Conservation (phyloP, 1,140 invertebrate genomes). For the Venturia canescens region DNA sequence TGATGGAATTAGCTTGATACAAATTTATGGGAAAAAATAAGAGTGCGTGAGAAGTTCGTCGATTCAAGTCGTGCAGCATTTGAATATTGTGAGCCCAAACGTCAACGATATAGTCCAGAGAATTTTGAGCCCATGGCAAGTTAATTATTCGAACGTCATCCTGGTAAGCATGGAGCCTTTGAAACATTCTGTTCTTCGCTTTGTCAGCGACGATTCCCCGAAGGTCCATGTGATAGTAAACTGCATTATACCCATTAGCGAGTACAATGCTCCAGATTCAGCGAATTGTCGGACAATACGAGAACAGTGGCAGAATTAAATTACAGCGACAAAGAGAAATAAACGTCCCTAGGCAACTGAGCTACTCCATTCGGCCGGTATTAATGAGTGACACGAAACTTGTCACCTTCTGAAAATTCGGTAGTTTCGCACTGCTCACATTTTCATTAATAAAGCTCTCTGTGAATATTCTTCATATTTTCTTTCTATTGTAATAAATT, state of each 20-base stretch:
- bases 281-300: neutral
- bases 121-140: neutral
- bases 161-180: neutral
- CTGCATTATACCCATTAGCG: neutral
- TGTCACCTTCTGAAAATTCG: neutral
- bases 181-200: neutral
- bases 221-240: neutral
- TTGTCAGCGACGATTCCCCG: neutral
- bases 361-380: neutral
- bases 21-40: too few species aligned
- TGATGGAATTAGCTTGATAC: too few species aligned
- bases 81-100: too few species aligned
- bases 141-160: neutral
- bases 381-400: neutral
- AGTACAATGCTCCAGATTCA: slow-evolving; percentile 3
- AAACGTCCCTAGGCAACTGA: neutral
- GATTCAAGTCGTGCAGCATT: too few species aligned
- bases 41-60: too few species aligned
- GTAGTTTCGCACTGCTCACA: neutral
- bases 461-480: too few species aligned
- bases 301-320: neutral
- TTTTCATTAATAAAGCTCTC: neutral
- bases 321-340: neutral
- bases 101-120: neutral
- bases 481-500: too few species aligned